Evolutionary conservation across 2,113 vertebrate species (phyloP).

Genomic region (Chaenocephalus aceratus): DNA sequence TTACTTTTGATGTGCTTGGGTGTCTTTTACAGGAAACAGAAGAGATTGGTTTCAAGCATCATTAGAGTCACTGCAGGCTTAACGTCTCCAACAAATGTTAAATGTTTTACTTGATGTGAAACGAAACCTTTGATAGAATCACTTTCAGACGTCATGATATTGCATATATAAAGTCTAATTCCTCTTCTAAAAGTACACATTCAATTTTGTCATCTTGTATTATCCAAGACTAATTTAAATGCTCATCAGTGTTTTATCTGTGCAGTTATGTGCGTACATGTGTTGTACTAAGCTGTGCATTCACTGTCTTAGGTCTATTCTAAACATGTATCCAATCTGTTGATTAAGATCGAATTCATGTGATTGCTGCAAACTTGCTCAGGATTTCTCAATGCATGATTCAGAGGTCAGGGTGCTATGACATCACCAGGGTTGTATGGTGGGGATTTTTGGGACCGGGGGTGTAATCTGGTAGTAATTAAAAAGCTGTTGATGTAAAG

Average conservation of each 20-base stretch:
- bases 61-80: slow-evolving; percentile 57
- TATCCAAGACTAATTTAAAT: neutral
- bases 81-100: slow-evolving; percentile 50
- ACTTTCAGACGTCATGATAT: slow-evolving; percentile 2
- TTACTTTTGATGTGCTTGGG: slow-evolving; percentile 17
- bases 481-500: slow-evolving; percentile 61
- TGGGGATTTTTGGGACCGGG: slow-evolving; percentile 46
- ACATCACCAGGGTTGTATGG: slow-evolving; percentile 62
- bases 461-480: slow-evolving; percentile 68
- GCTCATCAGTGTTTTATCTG: slow-evolving; percentile 2
- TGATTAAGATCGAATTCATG: neutral
- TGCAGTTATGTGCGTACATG: neutral
- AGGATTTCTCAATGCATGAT: slow-evolving; percentile 55
- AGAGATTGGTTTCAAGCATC: slow-evolving; percentile 66
- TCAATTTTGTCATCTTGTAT: slow-evolving; percentile 35
- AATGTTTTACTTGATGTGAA: slow-evolving; percentile 34
- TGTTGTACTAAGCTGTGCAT: neutral
- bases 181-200: slow-evolving; percentile 1
- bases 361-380: slow-evolving; percentile 32
- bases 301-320: neutral
- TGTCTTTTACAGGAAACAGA: slow-evolving; percentile 65
- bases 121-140: slow-evolving; percentile 16
- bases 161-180: neutral
- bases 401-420: slow-evolving; percentile 65
- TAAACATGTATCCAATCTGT: neutral